Base-by-base conservation (phyloP, 2,888 invertebrate genomes). In the Cepaea hortensis region DNA sequence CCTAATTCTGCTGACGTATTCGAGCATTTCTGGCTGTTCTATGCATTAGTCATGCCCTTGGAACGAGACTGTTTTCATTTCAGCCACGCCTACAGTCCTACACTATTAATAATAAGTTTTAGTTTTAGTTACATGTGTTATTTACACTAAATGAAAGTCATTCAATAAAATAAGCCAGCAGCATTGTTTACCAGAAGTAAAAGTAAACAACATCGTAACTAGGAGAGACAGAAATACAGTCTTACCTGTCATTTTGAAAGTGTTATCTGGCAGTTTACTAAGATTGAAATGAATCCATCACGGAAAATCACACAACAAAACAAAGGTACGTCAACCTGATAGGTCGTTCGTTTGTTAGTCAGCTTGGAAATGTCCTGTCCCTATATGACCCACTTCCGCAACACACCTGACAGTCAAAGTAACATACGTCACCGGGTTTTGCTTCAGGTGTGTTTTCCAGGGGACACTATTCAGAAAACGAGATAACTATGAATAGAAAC, bases 371-470 rank as follows among this genome's bases (percentile, higher is more conserved):
- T 77, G 61, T 77, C 77, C 76, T 23, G 61, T 77, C 61, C 61
- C 23, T 55, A n/a, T 23, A n/a, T n/a, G 77, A 77, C 77, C 76
- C n/a, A 77, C 77, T 77, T 77, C 77, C 77, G 77, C 55, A 77
- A 55, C 77, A 77, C 77, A 77, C 77, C 77, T 77, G 55, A 61
- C n/a, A 77, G 48, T 20, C 20, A 68, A 20, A n/a, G 9, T 3
- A 55, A n/a, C 75, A 50, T 55, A 61, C 77, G 77, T 77, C 77
- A 77, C n/a, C 77, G 9, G 61, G 23, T 6, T 11, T 20, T 23
- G 3, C 23, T 6, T 61, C 77, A 77, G 77, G 77, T 77, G 77
- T 77, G 77, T 61, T 55, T 55, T 11, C 0, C 61, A 77, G 23
- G 77, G 77, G 77, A 77, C 77, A 77, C 23, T n/a, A 77, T 55